A percentile compares a stretch with the other conserved stretches of the same genome.
These are phyloP conservation scores for Protonibea diacanthus DNA, from an alignment of 2,797 vertebrate species.

Conservation along the genomic window DNA sequence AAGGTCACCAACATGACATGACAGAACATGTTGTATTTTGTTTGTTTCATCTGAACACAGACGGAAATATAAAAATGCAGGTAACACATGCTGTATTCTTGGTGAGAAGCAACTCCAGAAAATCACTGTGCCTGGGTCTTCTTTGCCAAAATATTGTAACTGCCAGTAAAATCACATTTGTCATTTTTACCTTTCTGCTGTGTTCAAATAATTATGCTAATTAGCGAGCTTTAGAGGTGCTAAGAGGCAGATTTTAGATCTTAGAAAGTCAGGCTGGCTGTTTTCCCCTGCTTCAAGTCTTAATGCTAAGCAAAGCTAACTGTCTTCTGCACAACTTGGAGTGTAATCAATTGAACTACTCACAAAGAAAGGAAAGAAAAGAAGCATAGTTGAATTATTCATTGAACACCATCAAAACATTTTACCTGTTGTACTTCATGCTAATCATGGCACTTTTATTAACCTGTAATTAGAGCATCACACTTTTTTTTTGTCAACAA, in stretches of 20 bases:
- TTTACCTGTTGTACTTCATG: background rate
- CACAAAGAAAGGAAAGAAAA: background rate
- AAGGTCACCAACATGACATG: background rate
- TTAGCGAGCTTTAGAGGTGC: background rate
- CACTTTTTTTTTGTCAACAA: conserved; percentile 14
- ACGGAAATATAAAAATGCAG: background rate
- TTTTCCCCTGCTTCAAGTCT: background rate
- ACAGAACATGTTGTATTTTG: background rate
- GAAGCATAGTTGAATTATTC: background rate
- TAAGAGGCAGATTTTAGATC: background rate
- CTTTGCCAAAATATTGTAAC: background rate
- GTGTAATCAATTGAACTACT: background rate
- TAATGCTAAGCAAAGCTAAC: conserved; percentile 5
- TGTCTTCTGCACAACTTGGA: background rate
- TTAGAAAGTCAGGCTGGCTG: background rate
- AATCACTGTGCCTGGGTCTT: background rate
- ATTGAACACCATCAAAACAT: background rate
- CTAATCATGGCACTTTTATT: conserved; percentile 9
- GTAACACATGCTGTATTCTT: background rate
- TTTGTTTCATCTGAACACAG: conserved; percentile 1
- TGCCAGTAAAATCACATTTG: background rate
- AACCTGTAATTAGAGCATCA: conserved; percentile 32
- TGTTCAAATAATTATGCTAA: background rate
- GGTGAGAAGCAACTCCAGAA: background rate
- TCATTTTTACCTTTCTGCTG: background rate